Conservation (phyloP, 2,888 invertebrate genomes). For the Rhamphomyia laevipes region DNA sequence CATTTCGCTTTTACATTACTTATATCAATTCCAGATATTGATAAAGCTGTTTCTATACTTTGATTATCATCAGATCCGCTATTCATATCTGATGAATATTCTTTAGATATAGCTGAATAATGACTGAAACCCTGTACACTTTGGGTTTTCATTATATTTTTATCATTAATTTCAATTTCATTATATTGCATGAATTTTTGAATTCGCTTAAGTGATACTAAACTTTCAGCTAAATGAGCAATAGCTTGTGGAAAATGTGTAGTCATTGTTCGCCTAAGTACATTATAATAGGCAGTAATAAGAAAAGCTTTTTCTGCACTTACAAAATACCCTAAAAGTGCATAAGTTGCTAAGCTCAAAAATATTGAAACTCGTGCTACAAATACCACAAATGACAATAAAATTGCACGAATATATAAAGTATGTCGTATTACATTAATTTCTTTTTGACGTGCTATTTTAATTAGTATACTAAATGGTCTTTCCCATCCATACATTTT, state of each 20-base stretch:
- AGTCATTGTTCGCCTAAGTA: constrained; percentile 73
- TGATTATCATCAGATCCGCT: constrained; percentile 43
- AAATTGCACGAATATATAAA: constrained; percentile 62
- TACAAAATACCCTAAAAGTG: constrained; percentile 55
- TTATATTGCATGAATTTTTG: constrained; percentile 50
- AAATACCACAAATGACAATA: constrained; percentile 77
- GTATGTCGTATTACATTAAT: constrained; percentile 56
- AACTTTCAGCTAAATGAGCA: constrained; percentile 48
- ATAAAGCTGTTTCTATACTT: constrained; percentile 30
- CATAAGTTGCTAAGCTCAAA: constrained; percentile 67
- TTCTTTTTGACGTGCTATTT: constrained; percentile 45
- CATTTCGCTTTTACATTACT: constrained; percentile 57
- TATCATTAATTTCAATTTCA: constrained; percentile 32
- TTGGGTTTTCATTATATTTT: not conserved
- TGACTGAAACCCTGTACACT: constrained; percentile 16
- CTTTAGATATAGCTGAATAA: constrained; percentile 6
- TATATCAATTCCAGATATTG: constrained; percentile 44
- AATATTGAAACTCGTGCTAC: constrained; percentile 79
- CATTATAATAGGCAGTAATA: constrained; percentile 80
- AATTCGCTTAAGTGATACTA: constrained; percentile 45
- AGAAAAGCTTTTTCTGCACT: constrained; percentile 79
- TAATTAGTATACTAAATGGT: constrained; percentile 70
- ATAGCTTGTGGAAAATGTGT: constrained; percentile 79
- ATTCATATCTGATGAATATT: constrained; percentile 17
- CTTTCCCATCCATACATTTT: constrained; percentile 96